phyloP scores from a whole-genome alignment of 1,140 invertebrate species.

The Cyclargus thomasi region DNA sequence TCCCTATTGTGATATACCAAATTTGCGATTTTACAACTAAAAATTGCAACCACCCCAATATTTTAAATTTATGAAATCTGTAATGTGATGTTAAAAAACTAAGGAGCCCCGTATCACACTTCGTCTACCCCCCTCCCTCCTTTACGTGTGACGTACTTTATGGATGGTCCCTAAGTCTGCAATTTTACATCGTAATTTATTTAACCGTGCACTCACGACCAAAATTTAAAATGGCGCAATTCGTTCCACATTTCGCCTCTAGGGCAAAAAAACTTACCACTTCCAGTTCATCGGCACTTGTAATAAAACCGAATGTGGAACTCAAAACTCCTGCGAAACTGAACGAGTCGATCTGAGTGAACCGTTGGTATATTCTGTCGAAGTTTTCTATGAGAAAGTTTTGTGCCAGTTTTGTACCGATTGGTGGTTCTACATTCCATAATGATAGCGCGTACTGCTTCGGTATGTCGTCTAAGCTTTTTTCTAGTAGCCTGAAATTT shows the following conservation, averaged over 20 bases:
- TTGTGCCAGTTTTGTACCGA: slow-evolving; percentile 42
- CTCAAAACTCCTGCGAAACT: slow-evolving; percentile 43
- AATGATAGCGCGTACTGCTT: slow-evolving; percentile 48
- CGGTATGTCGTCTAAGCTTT: slow-evolving; percentile 45
- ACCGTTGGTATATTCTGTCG: slow-evolving; percentile 37
- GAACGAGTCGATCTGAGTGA: slow-evolving; percentile 47
- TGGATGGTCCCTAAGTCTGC: too few relatives aligned
- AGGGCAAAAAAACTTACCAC: slow-evolving; percentile 30
- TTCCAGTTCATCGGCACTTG: slow-evolving; percentile 39
- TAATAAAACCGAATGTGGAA: slow-evolving; percentile 48
- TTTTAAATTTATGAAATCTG: too few relatives aligned
- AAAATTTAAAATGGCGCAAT: too few relatives aligned
- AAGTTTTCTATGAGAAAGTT: slow-evolving; percentile 48
- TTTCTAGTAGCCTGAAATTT: slow-evolving; percentile 46
- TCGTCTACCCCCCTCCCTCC: too few relatives aligned
- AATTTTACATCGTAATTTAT: too few relatives aligned
- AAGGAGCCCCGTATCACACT: too few relatives aligned
- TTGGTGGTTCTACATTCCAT: slow-evolving; percentile 47
- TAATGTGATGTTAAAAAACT: too few relatives aligned
- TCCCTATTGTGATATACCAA: too few relatives aligned
- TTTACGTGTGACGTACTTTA: too few relatives aligned
- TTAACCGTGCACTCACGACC: too few relatives aligned
- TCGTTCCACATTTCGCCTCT: neutral
- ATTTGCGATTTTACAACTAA: too few relatives aligned
- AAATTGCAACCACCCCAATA: too few relatives aligned